Conservation (phyloP, 2,888 invertebrate species). For the Caenorhabditis angaria region DNA sequence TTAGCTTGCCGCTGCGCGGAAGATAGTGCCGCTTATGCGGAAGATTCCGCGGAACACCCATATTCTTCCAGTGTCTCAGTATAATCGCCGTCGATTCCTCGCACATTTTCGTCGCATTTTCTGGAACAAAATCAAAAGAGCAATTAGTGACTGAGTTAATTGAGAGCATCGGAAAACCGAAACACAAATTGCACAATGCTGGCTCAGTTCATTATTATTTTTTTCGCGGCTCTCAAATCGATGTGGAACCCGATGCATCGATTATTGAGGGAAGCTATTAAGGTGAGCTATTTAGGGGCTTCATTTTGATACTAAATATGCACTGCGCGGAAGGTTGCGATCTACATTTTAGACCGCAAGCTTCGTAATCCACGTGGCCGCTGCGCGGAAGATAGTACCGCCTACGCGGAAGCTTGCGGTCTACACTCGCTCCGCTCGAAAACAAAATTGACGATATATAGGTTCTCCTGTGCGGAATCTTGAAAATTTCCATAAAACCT, state of each 20-base stretch:
- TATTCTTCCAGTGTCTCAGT: constrained; percentile 65
- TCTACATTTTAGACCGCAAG: too few relatives aligned
- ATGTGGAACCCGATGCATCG: constrained; percentile 56
- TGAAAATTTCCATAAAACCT: too few relatives aligned
- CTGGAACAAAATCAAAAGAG: constrained; percentile 65
- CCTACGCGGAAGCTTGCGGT: too few relatives aligned
- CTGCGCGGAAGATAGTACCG: too few relatives aligned
- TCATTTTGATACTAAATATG: too few relatives aligned
- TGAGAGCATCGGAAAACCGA: constrained; percentile 65
- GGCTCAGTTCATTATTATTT: constrained; percentile 70
- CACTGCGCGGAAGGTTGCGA: too few relatives aligned
- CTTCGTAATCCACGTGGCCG: too few relatives aligned
- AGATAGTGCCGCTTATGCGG: too few relatives aligned
- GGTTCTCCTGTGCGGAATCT: too few relatives aligned
- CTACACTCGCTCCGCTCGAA: not conserved
- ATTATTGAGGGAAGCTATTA: constrained; percentile 19
- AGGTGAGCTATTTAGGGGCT: not conserved
- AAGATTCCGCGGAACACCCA: too few relatives aligned
- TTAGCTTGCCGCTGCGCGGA: too few relatives aligned
- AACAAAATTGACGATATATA: too few relatives aligned
- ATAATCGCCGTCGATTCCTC: constrained; percentile 57
- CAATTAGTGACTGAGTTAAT: constrained; percentile 68
- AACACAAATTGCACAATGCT: constrained; percentile 58
- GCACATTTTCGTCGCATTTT: constrained; percentile 62
- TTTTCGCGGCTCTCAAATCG: constrained; percentile 58